Evolutionary conservation across 1,140 invertebrate species (phyloP).

Genomic region (Psix sp.): DNA sequence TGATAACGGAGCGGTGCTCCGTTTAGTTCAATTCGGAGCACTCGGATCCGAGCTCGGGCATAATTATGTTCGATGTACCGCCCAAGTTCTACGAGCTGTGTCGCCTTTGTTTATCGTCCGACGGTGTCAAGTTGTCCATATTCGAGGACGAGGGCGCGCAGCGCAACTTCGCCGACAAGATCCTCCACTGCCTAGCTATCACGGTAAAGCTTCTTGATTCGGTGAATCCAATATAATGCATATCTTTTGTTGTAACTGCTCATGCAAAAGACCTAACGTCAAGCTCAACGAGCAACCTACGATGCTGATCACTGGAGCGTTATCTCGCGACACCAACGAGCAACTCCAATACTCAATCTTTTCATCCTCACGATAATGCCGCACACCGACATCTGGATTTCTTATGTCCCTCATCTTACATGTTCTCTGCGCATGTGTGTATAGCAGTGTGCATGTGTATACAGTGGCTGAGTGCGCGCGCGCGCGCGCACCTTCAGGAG

Average conservation of each 20-base stretch:
- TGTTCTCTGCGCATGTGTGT: slow-evolving; percentile 4
- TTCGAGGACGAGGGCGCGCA: slow-evolving; percentile 76
- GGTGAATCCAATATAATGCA: too few relatives aligned
- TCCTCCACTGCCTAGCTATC: slow-evolving; percentile 75
- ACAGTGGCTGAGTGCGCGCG: slow-evolving; percentile 1
- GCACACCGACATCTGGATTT: slow-evolving; percentile 39
- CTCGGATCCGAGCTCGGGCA: slow-evolving; percentile 20
- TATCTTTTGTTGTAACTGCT: too few relatives aligned
- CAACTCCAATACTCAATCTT: too few relatives aligned
- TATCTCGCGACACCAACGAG: too few relatives aligned
- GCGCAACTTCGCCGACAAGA: slow-evolving; percentile 76
- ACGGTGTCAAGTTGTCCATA: slow-evolving; percentile 77
- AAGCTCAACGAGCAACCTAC: too few relatives aligned
- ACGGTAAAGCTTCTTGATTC: too few relatives aligned
- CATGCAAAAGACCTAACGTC: too few relatives aligned
- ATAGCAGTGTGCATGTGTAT: slow-evolving; percentile 5
- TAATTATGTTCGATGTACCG: slow-evolving; percentile 77
- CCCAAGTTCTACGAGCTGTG: slow-evolving; percentile 78
- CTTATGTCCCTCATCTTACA: background rate
- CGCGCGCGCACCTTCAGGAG: slow-evolving; percentile 64
- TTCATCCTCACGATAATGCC: slow-evolving; percentile 14
- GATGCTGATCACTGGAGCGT: too few relatives aligned
- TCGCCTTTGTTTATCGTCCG: slow-evolving; percentile 78
- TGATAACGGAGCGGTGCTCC: too few relatives aligned
- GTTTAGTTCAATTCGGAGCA: too few relatives aligned